Percentiles rank a stretch among this genome's conserved stretches.
phyloP scores from a whole-genome alignment of 2,888 invertebrate genomes.

The Pristionchus fissidentatus region DNA sequence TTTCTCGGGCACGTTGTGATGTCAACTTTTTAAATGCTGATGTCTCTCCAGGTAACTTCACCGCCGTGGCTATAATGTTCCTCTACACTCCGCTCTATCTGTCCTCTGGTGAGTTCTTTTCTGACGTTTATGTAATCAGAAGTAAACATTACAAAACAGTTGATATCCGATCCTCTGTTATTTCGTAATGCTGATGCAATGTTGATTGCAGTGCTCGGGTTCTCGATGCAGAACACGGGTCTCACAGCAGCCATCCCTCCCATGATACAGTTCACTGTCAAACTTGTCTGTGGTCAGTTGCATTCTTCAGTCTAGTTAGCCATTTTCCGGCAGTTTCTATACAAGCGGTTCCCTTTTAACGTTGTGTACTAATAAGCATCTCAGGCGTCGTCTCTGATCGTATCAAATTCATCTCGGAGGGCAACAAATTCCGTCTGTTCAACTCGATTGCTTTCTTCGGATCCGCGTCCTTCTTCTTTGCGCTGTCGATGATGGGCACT shows the following conservation, averaged over 20 bases:
- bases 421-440: slow-evolving; percentile 67
- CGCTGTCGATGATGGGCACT: slow-evolving; percentile 57
- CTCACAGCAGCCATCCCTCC: slow-evolving; percentile 66
- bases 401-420: slow-evolving; percentile 63
- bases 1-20: not conserved
- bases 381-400: slow-evolving; percentile 53
- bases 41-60: slow-evolving; percentile 66
- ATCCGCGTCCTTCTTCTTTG: slow-evolving; percentile 55
- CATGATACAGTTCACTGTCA: slow-evolving; percentile 64
- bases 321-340: not conserved
- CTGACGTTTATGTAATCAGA: too few relatives aligned
- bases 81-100: slow-evolving; percentile 64
- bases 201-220: slow-evolving; percentile 61
- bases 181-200: not conserved
- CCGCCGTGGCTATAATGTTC: slow-evolving; percentile 66
- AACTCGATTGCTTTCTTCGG: slow-evolving; percentile 69
- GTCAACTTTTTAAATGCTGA: not conserved
- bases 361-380: too few relatives aligned
- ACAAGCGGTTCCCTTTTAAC: not conserved
- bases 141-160: too few relatives aligned
- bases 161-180: not conserved
- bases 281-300: slow-evolving; percentile 55
- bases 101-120: slow-evolving; percentile 48
- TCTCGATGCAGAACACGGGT: slow-evolving; percentile 63
- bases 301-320: not conserved